These are phyloP conservation scores for Drosophila tripunctata DNA, from an alignment of 2,888 invertebrate genomes.

Conservation along the genomic window DNA sequence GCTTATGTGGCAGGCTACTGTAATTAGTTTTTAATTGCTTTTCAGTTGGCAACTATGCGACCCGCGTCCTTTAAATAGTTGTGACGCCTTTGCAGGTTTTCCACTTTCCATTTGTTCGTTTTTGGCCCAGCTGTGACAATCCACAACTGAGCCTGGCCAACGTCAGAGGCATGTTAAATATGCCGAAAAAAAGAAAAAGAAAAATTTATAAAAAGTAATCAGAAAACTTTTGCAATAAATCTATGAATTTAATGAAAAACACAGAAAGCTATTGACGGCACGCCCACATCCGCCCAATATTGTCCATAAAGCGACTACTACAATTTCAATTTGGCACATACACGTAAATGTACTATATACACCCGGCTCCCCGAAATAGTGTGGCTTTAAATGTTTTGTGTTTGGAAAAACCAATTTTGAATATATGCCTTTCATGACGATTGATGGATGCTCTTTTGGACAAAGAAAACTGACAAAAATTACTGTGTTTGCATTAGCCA, in stretches of 20 bases:
- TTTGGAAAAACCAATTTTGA: neutral
- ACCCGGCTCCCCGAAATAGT: slow-evolving; percentile 11
- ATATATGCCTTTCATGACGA: neutral
- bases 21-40: slow-evolving; percentile 81
- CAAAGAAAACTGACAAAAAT: no score
- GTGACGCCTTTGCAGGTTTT: slow-evolving; percentile 35
- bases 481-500: no score
- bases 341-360: neutral
- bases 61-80: slow-evolving; percentile 60
- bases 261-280: slow-evolving; percentile 6
- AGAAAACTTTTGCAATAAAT: slow-evolving; percentile 76
- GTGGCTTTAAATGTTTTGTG: slow-evolving; percentile 12
- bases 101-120: slow-evolving; percentile 22
- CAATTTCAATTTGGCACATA: slow-evolving; percentile 47
- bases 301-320: slow-evolving; percentile 21
- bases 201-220: slow-evolving; percentile 74
- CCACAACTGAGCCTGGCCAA: slow-evolving; percentile 39
- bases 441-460: neutral
- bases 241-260: slow-evolving; percentile 70
- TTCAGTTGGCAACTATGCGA: slow-evolving; percentile 62
- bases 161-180: slow-evolving; percentile 43
- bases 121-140: slow-evolving; percentile 45
- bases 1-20: slow-evolving; percentile 52
- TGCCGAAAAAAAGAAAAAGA: slow-evolving; percentile 19
- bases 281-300: neutral